A percentile compares a stretch with the other conserved stretches of the same genome.
These are phyloP conservation scores for Pammene fasciana DNA, from an alignment of 2,888 invertebrate species.

Conservation along the genomic window DNA sequence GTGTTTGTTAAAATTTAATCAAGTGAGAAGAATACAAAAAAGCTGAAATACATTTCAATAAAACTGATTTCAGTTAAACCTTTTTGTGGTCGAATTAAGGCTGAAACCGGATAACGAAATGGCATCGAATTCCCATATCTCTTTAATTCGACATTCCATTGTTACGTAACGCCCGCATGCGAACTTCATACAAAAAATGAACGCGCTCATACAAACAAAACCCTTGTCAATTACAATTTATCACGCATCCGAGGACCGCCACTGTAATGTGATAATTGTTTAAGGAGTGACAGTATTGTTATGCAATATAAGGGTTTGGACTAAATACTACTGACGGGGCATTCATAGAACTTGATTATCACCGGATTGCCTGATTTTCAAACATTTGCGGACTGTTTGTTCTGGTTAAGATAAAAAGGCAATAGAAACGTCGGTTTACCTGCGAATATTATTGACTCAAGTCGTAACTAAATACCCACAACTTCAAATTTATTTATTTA, in stretches of 20 bases:
- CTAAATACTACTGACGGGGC: not conserved
- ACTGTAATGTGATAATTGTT: slow-evolving; percentile 66
- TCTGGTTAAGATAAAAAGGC: too few species aligned
- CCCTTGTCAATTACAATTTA: slow-evolving; percentile 70
- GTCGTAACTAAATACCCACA: too few species aligned
- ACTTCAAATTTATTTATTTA: too few species aligned
- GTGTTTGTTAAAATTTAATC: not conserved
- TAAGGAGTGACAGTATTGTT: slow-evolving; percentile 52
- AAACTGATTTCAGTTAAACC: slow-evolving; percentile 2
- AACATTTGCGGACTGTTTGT: too few species aligned
- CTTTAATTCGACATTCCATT: slow-evolving; percentile 23
- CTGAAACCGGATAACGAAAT: slow-evolving; percentile 3
- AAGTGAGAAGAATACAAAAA: not conserved
- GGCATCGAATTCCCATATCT: slow-evolving; percentile 29
- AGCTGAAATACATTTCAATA: not conserved
- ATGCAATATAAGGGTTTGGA: slow-evolving; percentile 50
- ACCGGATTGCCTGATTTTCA: too few species aligned
- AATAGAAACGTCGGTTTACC: too few species aligned
- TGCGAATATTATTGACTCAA: too few species aligned
- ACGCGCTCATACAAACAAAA: slow-evolving; percentile 54
- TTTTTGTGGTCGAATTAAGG: slow-evolving; percentile 11
- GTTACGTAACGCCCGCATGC: slow-evolving; percentile 39
- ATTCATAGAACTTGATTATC: too few species aligned
- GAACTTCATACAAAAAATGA: slow-evolving; percentile 40
- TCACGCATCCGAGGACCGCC: slow-evolving; percentile 52